Conservation (phyloP, 35 echinoderm and acorn worm species). For the Apostichopus californicus region DNA sequence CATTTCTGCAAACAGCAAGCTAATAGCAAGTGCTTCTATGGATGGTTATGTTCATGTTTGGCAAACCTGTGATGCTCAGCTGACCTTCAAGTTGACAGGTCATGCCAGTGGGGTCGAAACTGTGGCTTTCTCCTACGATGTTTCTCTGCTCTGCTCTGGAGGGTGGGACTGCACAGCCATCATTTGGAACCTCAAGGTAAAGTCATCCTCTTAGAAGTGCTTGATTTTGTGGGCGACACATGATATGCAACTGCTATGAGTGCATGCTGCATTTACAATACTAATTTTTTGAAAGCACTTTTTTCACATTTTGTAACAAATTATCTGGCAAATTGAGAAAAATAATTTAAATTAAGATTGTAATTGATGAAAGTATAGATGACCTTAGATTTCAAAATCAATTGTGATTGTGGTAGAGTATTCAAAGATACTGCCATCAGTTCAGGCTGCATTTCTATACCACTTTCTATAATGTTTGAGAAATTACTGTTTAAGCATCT, state of each 20-base stretch:
- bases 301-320: background rate
- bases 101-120: conserved; percentile 90
- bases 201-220: too few species aligned
- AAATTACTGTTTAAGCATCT: too few species aligned
- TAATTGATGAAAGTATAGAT: too few species aligned
- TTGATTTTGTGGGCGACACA: background rate
- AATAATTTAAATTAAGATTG: too few species aligned
- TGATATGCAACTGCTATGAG: background rate
- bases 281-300: background rate
- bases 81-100: conserved; percentile 74
- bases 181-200: conserved; percentile 83
- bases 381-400: too few species aligned
- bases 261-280: background rate
- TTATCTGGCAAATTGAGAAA: too few species aligned
- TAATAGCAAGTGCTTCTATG: conserved; percentile 84
- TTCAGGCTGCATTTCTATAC: too few species aligned
- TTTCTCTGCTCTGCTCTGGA: conserved; percentile 79
- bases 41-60: conserved; percentile 87
- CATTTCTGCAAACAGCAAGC: conserved; percentile 80
- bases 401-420: too few species aligned
- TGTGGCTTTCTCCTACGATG: conserved; percentile 76
- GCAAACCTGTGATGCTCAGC: conserved; percentile 81
- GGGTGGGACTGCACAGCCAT: conserved; percentile 83
- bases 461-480: too few species aligned
- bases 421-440: too few species aligned